Evolutionary conservation across 2,113 vertebrate species (phyloP).

Genomic region (Catharus minimus): DNA sequence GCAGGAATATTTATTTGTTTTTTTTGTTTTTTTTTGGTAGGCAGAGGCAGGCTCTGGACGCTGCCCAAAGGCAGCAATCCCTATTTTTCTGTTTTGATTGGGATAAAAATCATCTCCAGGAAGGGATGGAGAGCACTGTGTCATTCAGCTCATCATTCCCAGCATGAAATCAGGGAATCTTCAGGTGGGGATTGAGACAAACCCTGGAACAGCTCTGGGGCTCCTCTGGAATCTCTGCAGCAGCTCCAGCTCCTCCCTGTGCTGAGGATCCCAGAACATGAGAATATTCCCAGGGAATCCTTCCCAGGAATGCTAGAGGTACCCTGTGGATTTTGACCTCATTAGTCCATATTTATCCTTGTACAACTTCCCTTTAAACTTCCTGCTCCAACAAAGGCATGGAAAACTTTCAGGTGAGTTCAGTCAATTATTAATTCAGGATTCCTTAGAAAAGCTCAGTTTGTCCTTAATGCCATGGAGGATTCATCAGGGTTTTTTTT

Average conservation of each 20-base stretch:
- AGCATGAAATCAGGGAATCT: rapidly evolving
- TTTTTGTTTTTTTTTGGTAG: not conserved
- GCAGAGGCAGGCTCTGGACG: not conserved
- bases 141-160: not conserved
- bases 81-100: not conserved
- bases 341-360: rapidly evolving
- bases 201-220: rapidly evolving
- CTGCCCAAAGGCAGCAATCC: not conserved
- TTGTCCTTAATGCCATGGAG: not conserved
- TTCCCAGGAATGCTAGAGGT: not conserved
- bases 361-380: not conserved
- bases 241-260: rapidly evolving
- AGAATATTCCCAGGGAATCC: not conserved
- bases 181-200: not conserved
- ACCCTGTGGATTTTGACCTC: not conserved
- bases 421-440: not conserved
- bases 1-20: not conserved
- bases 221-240: not conserved
- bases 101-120: not conserved
- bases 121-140: rapidly evolving
- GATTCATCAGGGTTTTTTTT: not conserved
- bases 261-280: not conserved
- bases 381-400: not conserved
- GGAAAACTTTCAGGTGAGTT: not conserved
- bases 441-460: not conserved